Conservation (phyloP, 2,888 invertebrate genomes). For the Noctua fimbriata region DNA sequence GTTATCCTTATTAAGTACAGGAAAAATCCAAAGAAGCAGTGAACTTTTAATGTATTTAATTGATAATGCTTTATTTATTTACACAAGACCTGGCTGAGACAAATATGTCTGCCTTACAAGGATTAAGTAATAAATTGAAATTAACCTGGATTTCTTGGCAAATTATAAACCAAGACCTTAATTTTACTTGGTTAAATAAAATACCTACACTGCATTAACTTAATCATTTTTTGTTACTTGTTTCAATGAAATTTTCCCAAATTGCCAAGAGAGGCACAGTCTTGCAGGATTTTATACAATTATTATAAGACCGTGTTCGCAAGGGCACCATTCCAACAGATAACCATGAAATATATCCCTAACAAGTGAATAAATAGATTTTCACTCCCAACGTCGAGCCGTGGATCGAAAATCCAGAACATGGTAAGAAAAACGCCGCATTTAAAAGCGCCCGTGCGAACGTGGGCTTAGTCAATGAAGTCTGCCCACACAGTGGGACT, state of each 20-base stretch:
- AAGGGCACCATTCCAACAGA: slow-evolving; percentile 1
- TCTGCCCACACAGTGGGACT: slow-evolving; percentile 57
- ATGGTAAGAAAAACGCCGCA: neutral
- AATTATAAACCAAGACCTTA: slow-evolving; percentile 11
- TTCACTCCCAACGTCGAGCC: neutral
- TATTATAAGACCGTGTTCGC: neutral
- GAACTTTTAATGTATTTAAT: slow-evolving; percentile 12
- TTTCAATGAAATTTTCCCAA: slow-evolving; percentile 38
- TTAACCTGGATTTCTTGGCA: slow-evolving; percentile 5
- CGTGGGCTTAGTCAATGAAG: slow-evolving; percentile 32
- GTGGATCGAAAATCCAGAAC: neutral
- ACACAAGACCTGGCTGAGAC: slow-evolving; percentile 18
- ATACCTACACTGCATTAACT: slow-evolving; percentile 25
- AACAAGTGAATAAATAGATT: neutral
- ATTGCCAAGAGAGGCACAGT: slow-evolving; percentile 54
- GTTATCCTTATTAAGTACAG: slow-evolving; percentile 16
- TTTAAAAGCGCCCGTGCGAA: neutral
- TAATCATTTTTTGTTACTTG: slow-evolving; percentile 21
- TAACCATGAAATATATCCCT: neutral
- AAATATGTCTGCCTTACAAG: slow-evolving; percentile 12
- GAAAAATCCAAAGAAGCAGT: slow-evolving; percentile 31
- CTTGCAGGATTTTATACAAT: slow-evolving; percentile 48
- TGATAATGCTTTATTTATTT: slow-evolving; percentile 16
- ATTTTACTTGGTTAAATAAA: slow-evolving; percentile 25
- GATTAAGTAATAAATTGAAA: slow-evolving; percentile 15